These are phyloP conservation scores for Drosophila murphyi DNA, from an alignment of 1,140 invertebrate genomes.

Conservation along the genomic window DNA sequence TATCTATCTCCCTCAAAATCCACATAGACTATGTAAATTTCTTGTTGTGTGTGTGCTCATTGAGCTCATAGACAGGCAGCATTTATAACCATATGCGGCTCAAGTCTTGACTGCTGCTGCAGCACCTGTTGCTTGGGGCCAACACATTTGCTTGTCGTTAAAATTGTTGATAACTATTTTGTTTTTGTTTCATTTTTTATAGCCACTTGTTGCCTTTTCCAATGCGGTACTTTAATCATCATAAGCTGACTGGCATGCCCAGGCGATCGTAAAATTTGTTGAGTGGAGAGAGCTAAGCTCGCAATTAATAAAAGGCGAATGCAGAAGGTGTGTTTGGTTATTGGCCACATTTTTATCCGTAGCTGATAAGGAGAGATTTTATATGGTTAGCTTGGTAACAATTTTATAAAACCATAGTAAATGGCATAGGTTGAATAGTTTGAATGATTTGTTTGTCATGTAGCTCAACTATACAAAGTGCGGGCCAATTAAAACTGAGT, in stretches of 20 bases:
- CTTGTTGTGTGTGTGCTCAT: constrained; percentile 34
- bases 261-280: not conserved
- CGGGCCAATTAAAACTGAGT: not conserved
- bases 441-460: not conserved
- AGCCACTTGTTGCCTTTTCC: not conserved
- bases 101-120: constrained; percentile 55
- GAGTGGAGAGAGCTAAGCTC: constrained; percentile 2
- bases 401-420: not conserved
- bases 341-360: not conserved
- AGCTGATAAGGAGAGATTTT: not conserved
- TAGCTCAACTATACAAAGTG: not conserved
- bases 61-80: constrained; percentile 42
- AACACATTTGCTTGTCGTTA: constrained; percentile 56
- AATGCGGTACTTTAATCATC: constrained; percentile 18
- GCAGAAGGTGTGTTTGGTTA: not conserved
- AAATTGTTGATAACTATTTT: constrained; percentile 36
- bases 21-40: constrained; percentile 30
- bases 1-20: constrained; percentile 11
- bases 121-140: constrained; percentile 56
- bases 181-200: not conserved
- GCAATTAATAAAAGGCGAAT: not conserved
- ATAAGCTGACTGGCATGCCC: not conserved
- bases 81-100: constrained; percentile 41
- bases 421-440: not conserved
- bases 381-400: not conserved